Conservation (phyloP, 2,113 vertebrate species). For the Protobothrops mucrosquamatus region DNA sequence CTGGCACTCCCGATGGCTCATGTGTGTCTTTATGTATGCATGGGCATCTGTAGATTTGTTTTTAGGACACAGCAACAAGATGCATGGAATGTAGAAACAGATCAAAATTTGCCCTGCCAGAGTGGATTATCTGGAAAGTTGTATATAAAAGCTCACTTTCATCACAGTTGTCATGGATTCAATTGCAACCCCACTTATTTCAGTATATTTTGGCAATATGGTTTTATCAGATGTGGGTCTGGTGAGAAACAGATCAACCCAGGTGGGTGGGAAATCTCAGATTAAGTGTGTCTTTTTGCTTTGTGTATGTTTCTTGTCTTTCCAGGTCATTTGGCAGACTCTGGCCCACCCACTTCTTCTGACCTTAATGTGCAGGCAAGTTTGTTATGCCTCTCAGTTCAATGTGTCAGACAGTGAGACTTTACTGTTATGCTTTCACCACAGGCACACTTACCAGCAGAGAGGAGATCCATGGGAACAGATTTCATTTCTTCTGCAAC, state of each 20-base stretch:
- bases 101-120: background rate
- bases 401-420: background rate
- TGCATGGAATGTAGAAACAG: background rate
- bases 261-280: background rate
- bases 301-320: background rate
- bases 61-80: background rate
- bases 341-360: background rate
- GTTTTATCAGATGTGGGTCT: conserved; percentile 5
- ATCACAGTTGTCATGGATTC: background rate
- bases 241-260: background rate
- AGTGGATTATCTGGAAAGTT: conserved; percentile 21
- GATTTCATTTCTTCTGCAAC: conserved; percentile 2
- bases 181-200: background rate
- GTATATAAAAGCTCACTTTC: conserved; percentile 18
- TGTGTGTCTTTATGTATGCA: background rate
- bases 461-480: conserved; percentile 9
- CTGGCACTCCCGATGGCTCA: conserved; percentile 1
- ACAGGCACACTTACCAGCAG: conserved; percentile 19
- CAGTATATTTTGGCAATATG: background rate
- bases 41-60: background rate
- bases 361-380: background rate
- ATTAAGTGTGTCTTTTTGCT: background rate
- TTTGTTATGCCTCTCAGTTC: conserved; percentile 4
- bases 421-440: background rate
- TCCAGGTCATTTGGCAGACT: conserved; percentile 12